phyloP scores from a whole-genome alignment of 1,140 invertebrate species.

The Andrena cerasifolii region DNA sequence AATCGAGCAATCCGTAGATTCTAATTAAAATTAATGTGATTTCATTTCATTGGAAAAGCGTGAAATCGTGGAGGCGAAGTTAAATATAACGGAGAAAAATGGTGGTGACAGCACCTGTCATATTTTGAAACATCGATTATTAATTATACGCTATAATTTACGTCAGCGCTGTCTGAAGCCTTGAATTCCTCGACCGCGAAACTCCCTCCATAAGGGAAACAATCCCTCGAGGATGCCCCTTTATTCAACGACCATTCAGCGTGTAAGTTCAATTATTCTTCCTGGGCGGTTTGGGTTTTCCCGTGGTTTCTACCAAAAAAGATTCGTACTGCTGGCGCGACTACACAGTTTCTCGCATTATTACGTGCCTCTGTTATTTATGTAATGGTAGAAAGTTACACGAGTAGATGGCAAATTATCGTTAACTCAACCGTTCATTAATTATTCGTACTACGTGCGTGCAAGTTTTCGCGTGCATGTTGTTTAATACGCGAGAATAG shows the following conservation, averaged over 20 bases:
- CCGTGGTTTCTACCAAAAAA: background rate
- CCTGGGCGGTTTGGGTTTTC: background rate
- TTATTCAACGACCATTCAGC: slow-evolving; percentile 11
- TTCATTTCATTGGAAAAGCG: no score
- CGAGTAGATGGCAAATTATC: background rate
- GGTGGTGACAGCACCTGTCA: background rate
- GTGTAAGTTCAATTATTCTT: slow-evolving; percentile 14
- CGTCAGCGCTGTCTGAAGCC: background rate
- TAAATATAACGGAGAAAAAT: no score
- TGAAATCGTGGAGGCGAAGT: no score
- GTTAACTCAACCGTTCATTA: background rate
- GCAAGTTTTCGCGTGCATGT: no score
- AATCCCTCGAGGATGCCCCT: background rate
- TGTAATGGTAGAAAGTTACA: background rate
- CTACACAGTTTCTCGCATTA: background rate
- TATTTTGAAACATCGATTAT: slow-evolving; percentile 15
- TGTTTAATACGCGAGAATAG: no score
- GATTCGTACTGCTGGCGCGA: background rate
- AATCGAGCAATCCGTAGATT: no score
- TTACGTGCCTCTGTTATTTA: background rate
- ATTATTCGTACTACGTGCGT: no score
- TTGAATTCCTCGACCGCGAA: background rate
- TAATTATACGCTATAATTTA: slow-evolving; percentile 27
- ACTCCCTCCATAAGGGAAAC: background rate
- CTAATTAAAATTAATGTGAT: no score